Conservation (phyloP, 2,888 invertebrate genomes). For the Pomacea canaliculata region DNA sequence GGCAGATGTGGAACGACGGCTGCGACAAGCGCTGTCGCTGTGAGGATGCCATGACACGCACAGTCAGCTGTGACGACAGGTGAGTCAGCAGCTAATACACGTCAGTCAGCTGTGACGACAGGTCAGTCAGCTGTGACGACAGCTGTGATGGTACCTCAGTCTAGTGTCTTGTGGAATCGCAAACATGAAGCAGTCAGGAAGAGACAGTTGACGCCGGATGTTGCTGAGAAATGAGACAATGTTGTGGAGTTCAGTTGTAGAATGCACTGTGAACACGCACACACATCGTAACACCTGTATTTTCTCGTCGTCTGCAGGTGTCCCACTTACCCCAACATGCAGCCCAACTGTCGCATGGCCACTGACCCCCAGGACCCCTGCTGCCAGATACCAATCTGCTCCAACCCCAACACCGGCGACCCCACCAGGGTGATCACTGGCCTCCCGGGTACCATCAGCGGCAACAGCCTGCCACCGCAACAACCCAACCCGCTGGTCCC, state of each 20-base stretch:
- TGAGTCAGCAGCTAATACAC: too few relatives aligned
- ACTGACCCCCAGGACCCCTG: constrained; percentile 49
- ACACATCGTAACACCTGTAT: too few relatives aligned
- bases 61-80: constrained; percentile 50
- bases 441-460: constrained; percentile 43
- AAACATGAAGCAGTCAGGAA: too few relatives aligned
- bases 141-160: too few relatives aligned
- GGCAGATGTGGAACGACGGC: constrained; percentile 45
- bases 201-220: too few relatives aligned
- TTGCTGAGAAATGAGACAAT: too few relatives aligned
- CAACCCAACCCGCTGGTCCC: constrained; percentile 33
- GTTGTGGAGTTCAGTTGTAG: too few relatives aligned
- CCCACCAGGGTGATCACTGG: constrained; percentile 41
- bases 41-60: constrained; percentile 47
- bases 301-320: constrained; percentile 32
- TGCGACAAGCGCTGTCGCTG: constrained; percentile 51
- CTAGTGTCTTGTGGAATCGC: too few relatives aligned
- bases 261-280: too few relatives aligned
- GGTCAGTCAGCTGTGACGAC: too few relatives aligned
- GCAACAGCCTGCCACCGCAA: constrained; percentile 35
- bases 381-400: constrained; percentile 47
- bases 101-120: neutral
- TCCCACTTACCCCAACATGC: constrained; percentile 41
- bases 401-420: constrained; percentile 38
- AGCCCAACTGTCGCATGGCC: constrained; percentile 39